These are phyloP conservation scores for Benitochromis conjunctus DNA, from an alignment of 2,113 vertebrate species.

Conservation along the genomic window DNA sequence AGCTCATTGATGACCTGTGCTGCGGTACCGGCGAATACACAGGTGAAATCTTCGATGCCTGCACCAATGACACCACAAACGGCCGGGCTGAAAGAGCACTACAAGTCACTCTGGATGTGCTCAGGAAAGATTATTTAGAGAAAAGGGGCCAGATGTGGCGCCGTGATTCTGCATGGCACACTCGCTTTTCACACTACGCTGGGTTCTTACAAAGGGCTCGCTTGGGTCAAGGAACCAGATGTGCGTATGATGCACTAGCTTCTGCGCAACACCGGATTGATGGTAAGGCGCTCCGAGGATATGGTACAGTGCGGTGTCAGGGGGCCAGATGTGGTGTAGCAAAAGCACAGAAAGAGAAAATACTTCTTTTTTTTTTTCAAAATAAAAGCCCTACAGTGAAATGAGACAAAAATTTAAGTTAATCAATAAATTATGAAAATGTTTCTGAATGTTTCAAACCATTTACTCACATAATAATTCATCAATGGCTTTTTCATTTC, in stretches of 20 bases:
- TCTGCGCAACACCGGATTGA: neutral
- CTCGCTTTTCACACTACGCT: fast-evolving
- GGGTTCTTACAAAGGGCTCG: neutral
- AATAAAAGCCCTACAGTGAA: neutral
- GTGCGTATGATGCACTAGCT: neutral
- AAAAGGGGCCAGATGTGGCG: neutral
- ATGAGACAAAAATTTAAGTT: neutral
- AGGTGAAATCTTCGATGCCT: neutral
- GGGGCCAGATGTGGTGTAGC: neutral
- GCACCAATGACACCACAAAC: neutral
- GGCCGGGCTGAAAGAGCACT: fast-evolving
- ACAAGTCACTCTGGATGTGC: neutral
- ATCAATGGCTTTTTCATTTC: neutral
- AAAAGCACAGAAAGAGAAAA: neutral
- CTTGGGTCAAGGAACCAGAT: neutral
- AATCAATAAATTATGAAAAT: neutral
- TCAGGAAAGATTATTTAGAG: neutral
- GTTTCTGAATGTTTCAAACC: neutral
- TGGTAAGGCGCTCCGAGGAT: neutral
- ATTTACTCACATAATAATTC: neutral
- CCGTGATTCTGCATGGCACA: neutral
- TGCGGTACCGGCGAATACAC: neutral
- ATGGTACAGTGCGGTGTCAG: fast-evolving
- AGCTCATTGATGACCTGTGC: neutral
- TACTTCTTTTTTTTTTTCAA: neutral